Conservation (phyloP, 1,140 invertebrate species). For the Oryctes rhinoceros region DNA sequence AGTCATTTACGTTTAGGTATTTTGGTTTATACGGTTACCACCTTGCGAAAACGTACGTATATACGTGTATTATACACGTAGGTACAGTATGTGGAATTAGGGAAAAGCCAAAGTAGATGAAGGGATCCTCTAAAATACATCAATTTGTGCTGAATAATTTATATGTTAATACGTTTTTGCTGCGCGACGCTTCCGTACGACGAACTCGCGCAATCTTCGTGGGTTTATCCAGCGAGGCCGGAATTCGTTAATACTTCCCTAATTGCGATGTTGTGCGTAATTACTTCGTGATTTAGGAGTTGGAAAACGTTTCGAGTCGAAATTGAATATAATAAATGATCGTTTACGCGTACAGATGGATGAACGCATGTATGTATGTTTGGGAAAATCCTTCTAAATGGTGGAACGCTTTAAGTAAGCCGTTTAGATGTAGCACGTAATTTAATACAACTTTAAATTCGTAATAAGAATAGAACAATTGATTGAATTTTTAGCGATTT, state of each 20-base stretch:
- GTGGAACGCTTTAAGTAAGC: too few relatives aligned
- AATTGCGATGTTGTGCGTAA: slow-evolving; percentile 3
- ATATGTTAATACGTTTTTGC: slow-evolving; percentile 12
- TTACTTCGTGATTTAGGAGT: slow-evolving; percentile 8
- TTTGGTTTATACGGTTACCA: neutral
- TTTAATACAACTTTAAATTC: too few relatives aligned
- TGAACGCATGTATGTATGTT: too few relatives aligned
- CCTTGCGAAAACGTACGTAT: neutral
- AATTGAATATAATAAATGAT: slow-evolving; percentile 4
- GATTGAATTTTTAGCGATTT: too few relatives aligned
- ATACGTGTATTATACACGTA: too few relatives aligned
- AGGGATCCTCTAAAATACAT: neutral
- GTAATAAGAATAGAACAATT: too few relatives aligned
- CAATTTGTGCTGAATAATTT: slow-evolving; percentile 19
- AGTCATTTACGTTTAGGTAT: neutral
- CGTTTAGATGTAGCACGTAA: too few relatives aligned
- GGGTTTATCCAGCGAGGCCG: neutral
- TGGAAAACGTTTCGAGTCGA: neutral
- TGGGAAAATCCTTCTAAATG: too few relatives aligned
- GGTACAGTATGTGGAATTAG: neutral
- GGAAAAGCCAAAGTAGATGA: neutral
- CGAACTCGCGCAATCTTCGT: neutral
- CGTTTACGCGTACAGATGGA: neutral
- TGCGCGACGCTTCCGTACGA: neutral
- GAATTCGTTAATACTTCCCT: slow-evolving; percentile 7